phyloP scores from a whole-genome alignment of 2,113 vertebrate genomes.

The Podarcis cretensis region DNA sequence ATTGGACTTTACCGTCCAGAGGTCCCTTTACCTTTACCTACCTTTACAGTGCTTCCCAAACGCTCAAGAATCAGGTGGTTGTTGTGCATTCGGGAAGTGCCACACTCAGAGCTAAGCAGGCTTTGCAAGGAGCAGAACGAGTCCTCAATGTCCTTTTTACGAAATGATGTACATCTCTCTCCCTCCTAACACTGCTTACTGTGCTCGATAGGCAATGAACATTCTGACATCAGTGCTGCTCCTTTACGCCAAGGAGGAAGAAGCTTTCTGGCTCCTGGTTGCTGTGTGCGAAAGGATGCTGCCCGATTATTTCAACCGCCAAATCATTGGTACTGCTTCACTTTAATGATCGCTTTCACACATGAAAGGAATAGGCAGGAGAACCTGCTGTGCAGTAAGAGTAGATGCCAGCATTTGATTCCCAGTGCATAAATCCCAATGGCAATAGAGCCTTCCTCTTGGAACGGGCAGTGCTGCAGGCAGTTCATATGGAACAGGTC shows the following conservation, averaged over 20 bases:
- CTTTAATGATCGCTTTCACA: not conserved
- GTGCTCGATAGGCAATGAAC: slow-evolving; percentile 90
- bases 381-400: too few relatives aligned
- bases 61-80: too few relatives aligned
- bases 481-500: too few relatives aligned
- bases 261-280: slow-evolving; percentile 97
- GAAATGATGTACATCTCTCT: not conserved
- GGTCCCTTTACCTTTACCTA: too few relatives aligned
- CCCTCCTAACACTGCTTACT: not conserved
- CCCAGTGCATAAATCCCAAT: not conserved
- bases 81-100: too few relatives aligned
- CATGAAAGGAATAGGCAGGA: not conserved
- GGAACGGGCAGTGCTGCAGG: too few relatives aligned
- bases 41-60: too few relatives aligned
- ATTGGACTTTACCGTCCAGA: too few relatives aligned
- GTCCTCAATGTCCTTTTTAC: not conserved
- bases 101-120: too few relatives aligned
- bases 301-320: slow-evolving; percentile 96
- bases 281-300: slow-evolving; percentile 97
- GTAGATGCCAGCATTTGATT: not conserved
- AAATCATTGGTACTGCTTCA: slow-evolving; percentile 89
- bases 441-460: not conserved
- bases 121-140: too few relatives aligned
- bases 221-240: slow-evolving; percentile 97
- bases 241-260: slow-evolving; percentile 97